Percentiles rank a stretch among this genome's conserved stretches.
Evolutionary conservation across 2,888 invertebrate species (phyloP).

Genomic region (Lysandra coridon): DNA sequence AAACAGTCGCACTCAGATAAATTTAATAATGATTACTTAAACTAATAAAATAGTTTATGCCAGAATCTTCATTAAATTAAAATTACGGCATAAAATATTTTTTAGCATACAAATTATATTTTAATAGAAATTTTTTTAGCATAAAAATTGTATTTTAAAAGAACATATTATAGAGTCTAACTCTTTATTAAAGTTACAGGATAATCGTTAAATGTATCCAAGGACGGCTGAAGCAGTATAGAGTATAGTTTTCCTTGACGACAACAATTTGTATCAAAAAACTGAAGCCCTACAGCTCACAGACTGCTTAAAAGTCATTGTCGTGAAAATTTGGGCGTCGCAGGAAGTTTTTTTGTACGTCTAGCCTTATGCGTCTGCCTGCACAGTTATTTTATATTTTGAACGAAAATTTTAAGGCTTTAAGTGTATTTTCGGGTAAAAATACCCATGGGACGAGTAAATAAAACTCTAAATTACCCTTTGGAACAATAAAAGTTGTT

Average conservation of each 20-base stretch:
- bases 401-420: not conserved
- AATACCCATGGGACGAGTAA: not conserved
- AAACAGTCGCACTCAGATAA: no score
- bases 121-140: no score
- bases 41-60: no score
- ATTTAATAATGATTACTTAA: no score
- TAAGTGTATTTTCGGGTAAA: not conserved
- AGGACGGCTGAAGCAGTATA: not conserved
- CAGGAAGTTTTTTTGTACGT: not conserved
- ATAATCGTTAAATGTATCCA: not conserved
- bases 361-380: not conserved
- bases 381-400: not conserved
- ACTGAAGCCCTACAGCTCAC: not conserved
- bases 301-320: not conserved
- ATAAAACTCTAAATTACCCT: not conserved
- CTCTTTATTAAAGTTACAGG: no score
- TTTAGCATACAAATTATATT: no score
- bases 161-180: no score
- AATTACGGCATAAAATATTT: no score
- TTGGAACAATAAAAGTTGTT: no score
- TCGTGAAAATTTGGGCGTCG: conserved; percentile 2
- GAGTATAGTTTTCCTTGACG: not conserved
- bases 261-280: not conserved
- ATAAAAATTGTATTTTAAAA: no score
- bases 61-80: no score